Evolutionary conservation across 1,140 invertebrate genomes (phyloP).

Genomic region (Probaryconus sp.): DNA sequence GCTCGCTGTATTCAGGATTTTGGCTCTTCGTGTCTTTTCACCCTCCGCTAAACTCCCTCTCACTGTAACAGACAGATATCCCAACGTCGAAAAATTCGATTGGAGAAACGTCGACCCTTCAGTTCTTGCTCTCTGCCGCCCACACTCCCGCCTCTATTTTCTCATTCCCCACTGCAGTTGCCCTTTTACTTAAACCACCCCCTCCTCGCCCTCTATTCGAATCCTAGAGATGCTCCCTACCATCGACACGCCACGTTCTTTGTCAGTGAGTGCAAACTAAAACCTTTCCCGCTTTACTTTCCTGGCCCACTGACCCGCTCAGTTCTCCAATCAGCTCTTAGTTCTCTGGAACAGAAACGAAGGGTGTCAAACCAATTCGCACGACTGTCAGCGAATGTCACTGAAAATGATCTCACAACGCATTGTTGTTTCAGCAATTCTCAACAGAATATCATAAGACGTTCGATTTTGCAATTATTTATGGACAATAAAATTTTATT

Average conservation of each 20-base stretch:
- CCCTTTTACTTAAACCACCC: constrained; percentile 23
- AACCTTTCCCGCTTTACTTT: constrained; percentile 10
- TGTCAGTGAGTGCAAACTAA: constrained; percentile 15
- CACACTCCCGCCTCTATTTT: neutral
- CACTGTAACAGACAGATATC: constrained; percentile 7
- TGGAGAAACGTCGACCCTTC: constrained; percentile 23
- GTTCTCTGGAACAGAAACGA: neutral
- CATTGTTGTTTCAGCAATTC: too few relatives aligned
- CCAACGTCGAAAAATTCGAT: constrained; percentile 60
- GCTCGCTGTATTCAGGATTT: constrained; percentile 21
- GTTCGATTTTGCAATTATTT: too few relatives aligned
- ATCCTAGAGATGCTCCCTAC: constrained; percentile 3
- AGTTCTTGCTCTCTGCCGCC: constrained; percentile 22
- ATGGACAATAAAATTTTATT: too few relatives aligned
- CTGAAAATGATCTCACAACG: too few relatives aligned
- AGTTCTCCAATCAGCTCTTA: constrained; percentile 28
- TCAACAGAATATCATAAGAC: too few relatives aligned
- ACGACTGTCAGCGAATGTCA: neutral
- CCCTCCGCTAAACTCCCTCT: constrained; percentile 12
- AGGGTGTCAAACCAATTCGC: neutral
- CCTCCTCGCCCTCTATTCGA: too few relatives aligned
- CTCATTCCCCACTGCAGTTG: constrained; percentile 19
- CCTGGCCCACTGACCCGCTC: constrained; percentile 42
- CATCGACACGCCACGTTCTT: constrained; percentile 11
- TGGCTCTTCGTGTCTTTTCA: constrained; percentile 15